phyloP scores from a whole-genome alignment of 2,888 invertebrate genomes.

The Ophion costatus region DNA sequence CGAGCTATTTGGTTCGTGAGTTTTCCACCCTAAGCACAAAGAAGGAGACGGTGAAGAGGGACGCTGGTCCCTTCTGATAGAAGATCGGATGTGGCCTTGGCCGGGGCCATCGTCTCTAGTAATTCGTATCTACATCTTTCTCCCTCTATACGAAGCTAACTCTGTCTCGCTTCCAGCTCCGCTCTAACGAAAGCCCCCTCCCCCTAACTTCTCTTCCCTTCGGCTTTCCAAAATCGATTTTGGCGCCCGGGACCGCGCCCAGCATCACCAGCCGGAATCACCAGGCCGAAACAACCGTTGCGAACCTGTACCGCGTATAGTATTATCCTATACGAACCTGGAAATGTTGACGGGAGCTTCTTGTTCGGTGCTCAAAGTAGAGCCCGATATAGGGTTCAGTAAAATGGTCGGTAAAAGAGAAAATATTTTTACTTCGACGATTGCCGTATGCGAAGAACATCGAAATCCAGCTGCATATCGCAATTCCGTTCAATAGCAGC shows the following conservation, averaged over 20 bases:
- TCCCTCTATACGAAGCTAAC: conserved; percentile 63
- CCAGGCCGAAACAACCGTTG: conserved; percentile 27
- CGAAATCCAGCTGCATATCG: neutral
- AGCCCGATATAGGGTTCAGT: neutral
- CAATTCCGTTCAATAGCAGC: neutral
- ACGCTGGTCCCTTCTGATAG: conserved; percentile 74
- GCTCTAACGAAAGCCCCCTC: conserved; percentile 58
- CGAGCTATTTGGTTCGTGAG: conserved; percentile 38
- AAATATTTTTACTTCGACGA: neutral
- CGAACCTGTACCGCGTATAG: neutral
- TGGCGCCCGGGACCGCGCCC: conserved; percentile 81
- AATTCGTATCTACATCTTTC: conserved; percentile 78
- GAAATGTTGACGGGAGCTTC: neutral
- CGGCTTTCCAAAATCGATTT: conserved; percentile 82
- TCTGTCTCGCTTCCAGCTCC: conserved; percentile 62
- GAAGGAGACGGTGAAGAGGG: conserved; percentile 66
- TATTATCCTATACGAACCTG: neutral
- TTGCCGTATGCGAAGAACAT: neutral
- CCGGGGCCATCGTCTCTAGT: conserved; percentile 68
- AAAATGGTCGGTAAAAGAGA: neutral
- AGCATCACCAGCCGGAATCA: conserved; percentile 64
- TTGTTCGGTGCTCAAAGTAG: neutral
- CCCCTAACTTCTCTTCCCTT: conserved; percentile 53
- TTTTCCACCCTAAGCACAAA: conserved; percentile 48
- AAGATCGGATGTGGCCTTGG: conserved; percentile 74